Evolutionary conservation across 2,113 vertebrate genomes (phyloP).

Genomic region (Ictalurus punctatus): DNA sequence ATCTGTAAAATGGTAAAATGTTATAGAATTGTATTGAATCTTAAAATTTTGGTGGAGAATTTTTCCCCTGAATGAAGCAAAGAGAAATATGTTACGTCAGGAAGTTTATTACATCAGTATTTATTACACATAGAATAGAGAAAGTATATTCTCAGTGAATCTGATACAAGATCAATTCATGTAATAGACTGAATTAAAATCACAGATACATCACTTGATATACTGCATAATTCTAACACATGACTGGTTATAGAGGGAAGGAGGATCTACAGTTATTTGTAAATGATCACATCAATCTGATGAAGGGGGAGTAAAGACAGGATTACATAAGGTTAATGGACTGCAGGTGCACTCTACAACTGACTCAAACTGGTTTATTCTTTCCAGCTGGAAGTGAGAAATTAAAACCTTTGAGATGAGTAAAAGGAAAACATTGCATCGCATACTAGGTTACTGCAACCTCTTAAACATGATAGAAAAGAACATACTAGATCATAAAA

Average conservation of each 20-base stretch:
- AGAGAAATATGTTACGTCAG: too few relatives aligned
- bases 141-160: too few relatives aligned
- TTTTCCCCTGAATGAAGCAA: too few relatives aligned
- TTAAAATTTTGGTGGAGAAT: too few relatives aligned
- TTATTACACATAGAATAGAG: too few relatives aligned
- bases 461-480: too few relatives aligned
- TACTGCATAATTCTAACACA: background rate
- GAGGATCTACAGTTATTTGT: too few relatives aligned
- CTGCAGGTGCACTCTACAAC: background rate
- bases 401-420: background rate
- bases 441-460: too few relatives aligned
- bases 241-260: background rate
- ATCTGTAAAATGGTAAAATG: too few relatives aligned
- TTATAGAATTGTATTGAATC: too few relatives aligned
- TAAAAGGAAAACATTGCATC: background rate
- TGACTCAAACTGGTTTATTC: too few relatives aligned
- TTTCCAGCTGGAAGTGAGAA: background rate
- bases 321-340: background rate
- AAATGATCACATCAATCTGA: background rate
- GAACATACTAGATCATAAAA: background rate
- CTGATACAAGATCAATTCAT: background rate
- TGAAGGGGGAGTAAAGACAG: background rate
- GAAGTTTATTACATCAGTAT: too few relatives aligned
- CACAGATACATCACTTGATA: background rate
- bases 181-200: background rate